Evolutionary conservation across 2,888 invertebrate genomes (phyloP).

Genomic region (Phymatocera aterrima): DNA sequence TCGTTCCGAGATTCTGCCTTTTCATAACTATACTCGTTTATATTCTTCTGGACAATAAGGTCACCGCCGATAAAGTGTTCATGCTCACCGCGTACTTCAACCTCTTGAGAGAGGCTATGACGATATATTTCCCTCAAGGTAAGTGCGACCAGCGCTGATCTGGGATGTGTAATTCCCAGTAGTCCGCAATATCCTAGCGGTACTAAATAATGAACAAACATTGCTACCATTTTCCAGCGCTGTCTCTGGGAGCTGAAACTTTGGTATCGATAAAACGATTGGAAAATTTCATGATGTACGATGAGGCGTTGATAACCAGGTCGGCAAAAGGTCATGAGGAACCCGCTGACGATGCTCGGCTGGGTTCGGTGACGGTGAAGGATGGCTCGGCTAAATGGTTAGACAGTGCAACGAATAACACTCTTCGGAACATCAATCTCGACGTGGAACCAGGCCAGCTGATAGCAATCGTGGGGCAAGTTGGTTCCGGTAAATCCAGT

Average conservation of each 20-base stretch:
- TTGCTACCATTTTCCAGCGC: slow-evolving; percentile 75
- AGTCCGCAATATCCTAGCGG: background rate
- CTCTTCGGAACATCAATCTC: slow-evolving; percentile 76
- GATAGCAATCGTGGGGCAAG: slow-evolving; percentile 84
- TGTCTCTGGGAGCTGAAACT: slow-evolving; percentile 88
- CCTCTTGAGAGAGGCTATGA: slow-evolving; percentile 89
- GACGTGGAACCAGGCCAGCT: slow-evolving; percentile 75
- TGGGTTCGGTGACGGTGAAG: slow-evolving; percentile 61
- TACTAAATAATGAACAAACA: background rate
- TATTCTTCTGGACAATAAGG: slow-evolving; percentile 79
- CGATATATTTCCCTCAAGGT: slow-evolving; percentile 91
- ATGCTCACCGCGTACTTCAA: slow-evolving; percentile 93
- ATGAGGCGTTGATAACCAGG: slow-evolving; percentile 70
- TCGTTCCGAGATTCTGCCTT: slow-evolving; percentile 90
- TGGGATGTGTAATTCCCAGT: background rate
- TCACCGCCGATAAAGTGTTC: slow-evolving; percentile 91
- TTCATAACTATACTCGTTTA: slow-evolving; percentile 89
- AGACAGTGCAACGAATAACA: slow-evolving; percentile 66
- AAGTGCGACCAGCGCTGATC: slow-evolving; percentile 49
- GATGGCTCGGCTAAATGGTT: slow-evolving; percentile 66
- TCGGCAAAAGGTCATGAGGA: slow-evolving; percentile 25
- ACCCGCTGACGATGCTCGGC: slow-evolving; percentile 58
- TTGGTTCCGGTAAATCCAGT: slow-evolving; percentile 83
- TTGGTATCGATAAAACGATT: slow-evolving; percentile 85
- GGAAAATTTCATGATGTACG: slow-evolving; percentile 79